These are phyloP conservation scores for Dendronephthya gigantea DNA, from an alignment of 64 coral and sea anemone species.

Conservation along the genomic window DNA sequence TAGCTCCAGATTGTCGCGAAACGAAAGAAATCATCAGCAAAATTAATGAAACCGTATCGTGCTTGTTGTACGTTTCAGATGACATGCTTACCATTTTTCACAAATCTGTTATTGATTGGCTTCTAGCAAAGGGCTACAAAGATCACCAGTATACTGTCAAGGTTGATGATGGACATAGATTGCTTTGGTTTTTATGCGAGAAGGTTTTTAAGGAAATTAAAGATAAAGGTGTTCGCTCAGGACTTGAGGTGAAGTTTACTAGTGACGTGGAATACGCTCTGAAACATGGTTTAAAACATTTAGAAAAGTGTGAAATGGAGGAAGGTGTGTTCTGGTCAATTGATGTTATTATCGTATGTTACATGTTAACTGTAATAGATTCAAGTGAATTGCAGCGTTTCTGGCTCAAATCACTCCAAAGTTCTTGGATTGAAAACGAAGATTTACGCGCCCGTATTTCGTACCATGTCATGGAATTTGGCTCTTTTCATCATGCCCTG, in stretches of 20 bases:
- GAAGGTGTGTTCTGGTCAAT: neutral
- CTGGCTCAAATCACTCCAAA: too few relatives aligned
- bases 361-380: too few relatives aligned
- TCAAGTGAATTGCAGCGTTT: too few relatives aligned
- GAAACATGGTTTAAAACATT: neutral
- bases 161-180: neutral
- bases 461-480: too few relatives aligned
- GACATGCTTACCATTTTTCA: conserved; percentile 29
- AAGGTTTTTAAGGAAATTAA: neutral
- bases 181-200: neutral
- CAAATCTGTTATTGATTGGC: conserved; percentile 44
- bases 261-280: neutral
- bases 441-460: too few relatives aligned
- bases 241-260: neutral
- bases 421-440: too few relatives aligned
- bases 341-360: neutral
- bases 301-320: neutral
- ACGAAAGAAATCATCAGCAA: neutral
- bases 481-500: neutral
- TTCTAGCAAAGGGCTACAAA: neutral
- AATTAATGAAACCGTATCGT: conserved; percentile 14
- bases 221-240: neutral
- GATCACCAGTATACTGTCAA: neutral
- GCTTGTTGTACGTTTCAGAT: conserved; percentile 11
- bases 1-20: conserved; percentile 22